Conservation (phyloP, 2,113 vertebrate species). For the Eulemur macaco region DNA sequence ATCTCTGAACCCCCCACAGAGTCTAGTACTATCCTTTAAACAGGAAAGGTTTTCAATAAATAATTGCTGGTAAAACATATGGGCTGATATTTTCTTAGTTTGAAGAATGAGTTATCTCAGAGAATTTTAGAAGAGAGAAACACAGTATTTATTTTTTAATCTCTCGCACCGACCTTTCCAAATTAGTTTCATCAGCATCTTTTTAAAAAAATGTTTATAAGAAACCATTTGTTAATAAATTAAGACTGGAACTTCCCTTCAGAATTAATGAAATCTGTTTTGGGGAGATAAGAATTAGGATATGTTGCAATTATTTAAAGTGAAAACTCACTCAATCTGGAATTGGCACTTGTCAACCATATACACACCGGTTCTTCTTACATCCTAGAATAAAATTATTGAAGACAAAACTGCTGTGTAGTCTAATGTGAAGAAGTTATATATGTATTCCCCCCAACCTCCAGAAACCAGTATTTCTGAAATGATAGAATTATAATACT, state of each 20-base stretch:
- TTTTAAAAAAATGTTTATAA: conserved; percentile 51
- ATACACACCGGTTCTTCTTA: background rate
- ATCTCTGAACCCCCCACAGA: background rate
- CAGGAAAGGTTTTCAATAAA: background rate
- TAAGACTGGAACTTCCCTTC: background rate
- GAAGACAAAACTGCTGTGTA: background rate
- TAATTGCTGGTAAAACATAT: background rate
- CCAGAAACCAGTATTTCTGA: conserved; percentile 37
- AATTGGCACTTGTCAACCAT: background rate
- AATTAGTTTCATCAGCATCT: conserved; percentile 56
- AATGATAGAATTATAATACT: background rate
- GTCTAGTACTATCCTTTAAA: background rate
- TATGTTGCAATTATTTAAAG: conserved; percentile 35
- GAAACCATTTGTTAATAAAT: conserved; percentile 67
- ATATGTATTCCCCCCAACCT: background rate
- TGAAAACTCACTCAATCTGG: background rate
- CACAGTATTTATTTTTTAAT: background rate
- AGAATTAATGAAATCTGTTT: conserved; percentile 56
- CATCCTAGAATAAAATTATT: background rate
- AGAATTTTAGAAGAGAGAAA: conserved; percentile 45
- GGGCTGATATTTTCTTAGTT: conserved; percentile 15
- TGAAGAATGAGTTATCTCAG: conserved; percentile 1
- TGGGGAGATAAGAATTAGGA: conserved; percentile 51
- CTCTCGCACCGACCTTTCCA: background rate
- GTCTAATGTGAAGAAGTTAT: background rate